Base-by-base conservation (phyloP, 2,888 invertebrate species). In the Prenolepis imparis region DNA sequence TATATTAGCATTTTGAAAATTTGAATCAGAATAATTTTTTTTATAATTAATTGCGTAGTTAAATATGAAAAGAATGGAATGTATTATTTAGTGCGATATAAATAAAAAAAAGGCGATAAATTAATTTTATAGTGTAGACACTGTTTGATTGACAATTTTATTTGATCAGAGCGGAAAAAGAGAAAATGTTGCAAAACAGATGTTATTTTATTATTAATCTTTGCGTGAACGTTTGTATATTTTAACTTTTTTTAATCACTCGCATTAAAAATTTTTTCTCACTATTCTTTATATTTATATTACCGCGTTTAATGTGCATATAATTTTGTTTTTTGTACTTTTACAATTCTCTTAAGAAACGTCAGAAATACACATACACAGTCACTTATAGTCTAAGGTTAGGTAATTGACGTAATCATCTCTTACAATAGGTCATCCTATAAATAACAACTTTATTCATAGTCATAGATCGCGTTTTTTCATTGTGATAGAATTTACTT, bases 391-490 rank as follows among this genome's bases (percentile, higher is more conserved):
- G 59, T 32, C 44, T 78, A 44, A 61, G 72, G 78, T 80, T 80
- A n/a, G 72, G 36, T 80, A 70, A 80, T 80, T 80, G 78, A 80
- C 78, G 78, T 36, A 80, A 80, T 80, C 72, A 9, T 72, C 18
- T 80, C 15, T 52, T n/a, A 80, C 72, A 72, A 70, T 80, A 80
- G 78, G 78, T 80, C 78, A 80, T 36, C 59, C 44, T 44, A 44
- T 59, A 72, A 80, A 80, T 80, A 72, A 59, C 39, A 8, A 36
- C 48, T 61, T 72, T 80, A 80, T 80, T 80, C 59, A 80, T 80
- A 72, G 72, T 21, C 39, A 59, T 44, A n/a, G 57, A 59, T 80
- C 24, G 72, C 78, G 44, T 41, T 80, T 72, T 80, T 72, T 59
- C 59, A 80, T 36, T 41, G 59, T 48, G 15, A 44, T 44, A 44